Conservation (phyloP, 1,140 invertebrate species). For the Ladona fulva region DNA sequence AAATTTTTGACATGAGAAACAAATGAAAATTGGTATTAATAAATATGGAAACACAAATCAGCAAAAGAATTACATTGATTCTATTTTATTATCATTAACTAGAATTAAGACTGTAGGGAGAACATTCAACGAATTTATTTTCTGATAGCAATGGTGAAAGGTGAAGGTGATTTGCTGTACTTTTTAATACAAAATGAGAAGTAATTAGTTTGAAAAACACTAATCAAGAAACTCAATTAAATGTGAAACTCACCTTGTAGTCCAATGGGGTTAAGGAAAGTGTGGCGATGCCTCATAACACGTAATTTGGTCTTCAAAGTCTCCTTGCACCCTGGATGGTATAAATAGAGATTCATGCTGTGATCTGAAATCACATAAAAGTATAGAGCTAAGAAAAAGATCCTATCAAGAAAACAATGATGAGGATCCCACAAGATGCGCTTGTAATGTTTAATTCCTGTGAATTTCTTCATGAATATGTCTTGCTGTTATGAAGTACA, state of each 20-base stretch:
- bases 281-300: not conserved
- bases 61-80: too few species aligned
- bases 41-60: too few species aligned
- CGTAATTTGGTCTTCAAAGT: not conserved
- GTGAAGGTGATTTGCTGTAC: too few species aligned
- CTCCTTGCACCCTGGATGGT: not conserved
- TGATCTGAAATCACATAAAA: slow-evolving; percentile 1
- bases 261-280: not conserved
- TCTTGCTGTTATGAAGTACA: too few species aligned
- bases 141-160: not conserved
- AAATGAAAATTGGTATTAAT: too few species aligned
- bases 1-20: too few species aligned
- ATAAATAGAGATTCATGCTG: slow-evolving; percentile 6
- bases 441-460: too few species aligned
- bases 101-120: not conserved
- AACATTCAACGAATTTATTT: not conserved
- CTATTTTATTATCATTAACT: not conserved
- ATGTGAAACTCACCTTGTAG: not conserved
- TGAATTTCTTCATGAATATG: too few species aligned
- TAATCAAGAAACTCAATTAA: too few species aligned
- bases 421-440: not conserved
- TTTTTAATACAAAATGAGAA: too few species aligned
- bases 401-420: not conserved
- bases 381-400: not conserved
- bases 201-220: too few species aligned